Conservation (phyloP, 2,888 invertebrate genomes). For the Xestia c-nigrum region DNA sequence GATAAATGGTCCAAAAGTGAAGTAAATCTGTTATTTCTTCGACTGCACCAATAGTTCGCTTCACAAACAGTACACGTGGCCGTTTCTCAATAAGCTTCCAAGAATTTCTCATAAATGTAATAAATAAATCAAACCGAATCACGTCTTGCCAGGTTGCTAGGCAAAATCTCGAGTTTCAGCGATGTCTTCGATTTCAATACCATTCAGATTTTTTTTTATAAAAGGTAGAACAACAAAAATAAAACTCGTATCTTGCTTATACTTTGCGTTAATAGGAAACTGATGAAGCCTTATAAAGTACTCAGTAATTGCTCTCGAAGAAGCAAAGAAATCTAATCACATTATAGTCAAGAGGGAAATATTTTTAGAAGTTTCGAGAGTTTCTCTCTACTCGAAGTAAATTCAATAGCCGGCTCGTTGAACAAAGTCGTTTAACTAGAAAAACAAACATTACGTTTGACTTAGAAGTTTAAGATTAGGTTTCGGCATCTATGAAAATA, state of each 20-base stretch:
- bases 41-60: no score
- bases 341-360: conserved; percentile 50
- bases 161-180: conserved; percentile 32
- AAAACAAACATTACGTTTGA: conserved; percentile 74
- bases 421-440: conserved; percentile 71
- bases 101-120: background rate
- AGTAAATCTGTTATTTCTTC: background rate
- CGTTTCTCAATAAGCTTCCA: background rate
- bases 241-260: conserved; percentile 15
- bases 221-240: conserved; percentile 23
- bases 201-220: conserved; percentile 1
- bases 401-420: conserved; percentile 68
- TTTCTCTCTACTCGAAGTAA: conserved; percentile 64
- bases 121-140: conserved; percentile 3
- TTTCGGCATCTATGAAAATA: conserved; percentile 61
- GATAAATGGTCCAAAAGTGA: background rate
- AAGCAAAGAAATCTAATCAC: conserved; percentile 64
- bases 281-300: conserved; percentile 59
- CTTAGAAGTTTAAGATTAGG: conserved; percentile 71
- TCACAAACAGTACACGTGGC: background rate
- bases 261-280: conserved; percentile 17
- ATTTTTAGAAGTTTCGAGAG: conserved; percentile 68
- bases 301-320: conserved; percentile 56
- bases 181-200: conserved; percentile 35
- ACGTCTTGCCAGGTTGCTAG: conserved; percentile 18